Evolutionary conservation across 1,140 invertebrate species (phyloP).

Genomic region (Oncopeltus fasciatus): DNA sequence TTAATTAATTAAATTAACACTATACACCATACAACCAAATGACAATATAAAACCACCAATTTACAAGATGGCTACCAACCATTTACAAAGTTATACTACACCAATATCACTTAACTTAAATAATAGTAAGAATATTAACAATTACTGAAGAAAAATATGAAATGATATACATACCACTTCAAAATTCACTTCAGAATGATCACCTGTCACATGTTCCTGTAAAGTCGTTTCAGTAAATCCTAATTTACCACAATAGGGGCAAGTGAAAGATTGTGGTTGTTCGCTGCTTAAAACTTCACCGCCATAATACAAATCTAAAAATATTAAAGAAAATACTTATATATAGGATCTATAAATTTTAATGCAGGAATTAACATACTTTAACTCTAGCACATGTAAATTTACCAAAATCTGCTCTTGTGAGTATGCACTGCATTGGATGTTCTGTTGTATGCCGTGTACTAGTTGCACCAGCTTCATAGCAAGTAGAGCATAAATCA

Average conservation of each 20-base stretch:
- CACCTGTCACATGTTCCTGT: constrained; percentile 80
- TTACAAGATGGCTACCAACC: too few relatives aligned
- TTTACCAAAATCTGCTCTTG: constrained; percentile 86
- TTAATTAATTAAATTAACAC: too few relatives aligned
- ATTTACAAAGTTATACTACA: too few relatives aligned
- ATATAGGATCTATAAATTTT: neutral
- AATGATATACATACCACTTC: constrained; percentile 53
- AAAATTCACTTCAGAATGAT: constrained; percentile 69
- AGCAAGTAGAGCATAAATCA: constrained; percentile 92
- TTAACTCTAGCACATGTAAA: neutral
- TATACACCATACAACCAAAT: too few relatives aligned
- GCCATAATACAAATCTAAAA: constrained; percentile 83
- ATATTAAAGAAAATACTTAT: neutral
- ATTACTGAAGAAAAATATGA: neutral
- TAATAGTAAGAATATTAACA: neutral
- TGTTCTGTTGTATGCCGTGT: constrained; percentile 87
- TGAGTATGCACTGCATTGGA: constrained; percentile 96
- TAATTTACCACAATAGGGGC: constrained; percentile 91
- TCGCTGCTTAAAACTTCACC: constrained; percentile 75
- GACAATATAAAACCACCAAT: too few relatives aligned
- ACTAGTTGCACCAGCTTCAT: constrained; percentile 83
- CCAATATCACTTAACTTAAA: too few relatives aligned
- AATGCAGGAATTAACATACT: neutral
- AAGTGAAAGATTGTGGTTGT: constrained; percentile 88
- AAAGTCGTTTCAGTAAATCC: constrained; percentile 84